A percentile compares a stretch with the other conserved stretches of the same genome.
phyloP scores from a whole-genome alignment of 1,140 invertebrate species.

The Meloidogyne hapla region DNA sequence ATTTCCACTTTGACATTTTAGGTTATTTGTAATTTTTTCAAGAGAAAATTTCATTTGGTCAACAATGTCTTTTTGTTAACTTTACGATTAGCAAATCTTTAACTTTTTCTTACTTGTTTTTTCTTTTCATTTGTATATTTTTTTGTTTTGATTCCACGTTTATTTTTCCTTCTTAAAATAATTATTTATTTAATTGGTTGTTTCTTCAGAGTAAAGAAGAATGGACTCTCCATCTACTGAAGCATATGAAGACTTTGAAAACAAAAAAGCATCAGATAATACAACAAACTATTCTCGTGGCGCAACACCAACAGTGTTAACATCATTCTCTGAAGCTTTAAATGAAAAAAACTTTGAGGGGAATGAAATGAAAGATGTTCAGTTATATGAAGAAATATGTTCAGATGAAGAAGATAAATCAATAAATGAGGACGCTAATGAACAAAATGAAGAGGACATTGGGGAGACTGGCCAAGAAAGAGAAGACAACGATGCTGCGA shows the following conservation, averaged over 20 bases:
- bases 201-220: background rate
- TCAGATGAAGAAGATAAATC: background rate
- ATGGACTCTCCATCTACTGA: background rate
- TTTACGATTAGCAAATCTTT: too few relatives aligned
- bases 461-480: background rate
- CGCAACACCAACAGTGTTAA: background rate
- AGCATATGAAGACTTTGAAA: background rate
- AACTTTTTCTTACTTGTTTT: too few relatives aligned
- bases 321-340: slow-evolving; percentile 27
- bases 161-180: too few relatives aligned
- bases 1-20: too few relatives aligned
- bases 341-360: slow-evolving; percentile 39
- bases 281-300: background rate
- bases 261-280: background rate
- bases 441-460: background rate
- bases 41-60: too few relatives aligned
- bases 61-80: too few relatives aligned
- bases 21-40: too few relatives aligned
- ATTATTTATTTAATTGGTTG: background rate
- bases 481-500: background rate
- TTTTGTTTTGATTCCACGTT: background rate
- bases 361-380: slow-evolving; percentile 37
- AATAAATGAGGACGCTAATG: background rate
- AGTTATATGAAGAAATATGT: slow-evolving; percentile 32
- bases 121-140: too few relatives aligned